Base-by-base conservation (phyloP, 2,888 invertebrate species). In the Scelioninae gen. 1 region DNA sequence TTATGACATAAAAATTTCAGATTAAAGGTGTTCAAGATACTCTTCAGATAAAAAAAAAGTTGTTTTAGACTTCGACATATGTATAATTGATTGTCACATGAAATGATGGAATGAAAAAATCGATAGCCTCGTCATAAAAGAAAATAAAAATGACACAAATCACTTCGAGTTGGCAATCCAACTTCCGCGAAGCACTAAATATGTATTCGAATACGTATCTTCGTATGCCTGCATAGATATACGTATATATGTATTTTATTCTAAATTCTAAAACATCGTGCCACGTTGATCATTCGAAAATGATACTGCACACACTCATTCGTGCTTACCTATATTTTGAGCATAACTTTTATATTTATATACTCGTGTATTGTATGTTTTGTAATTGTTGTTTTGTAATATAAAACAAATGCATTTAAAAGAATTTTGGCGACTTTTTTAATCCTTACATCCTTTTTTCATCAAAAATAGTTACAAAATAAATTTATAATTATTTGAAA, bases 341-440 rank as follows among this genome's bases (percentile, higher is more conserved):
- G 80, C 53, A 83, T 74, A 80, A 80, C 77, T 80, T 80, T 83
- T 83, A 80, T 83, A 83, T 77, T 80, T 80, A 83, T 83, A 83
- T 80, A 83, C 76, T 77, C 83, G 80, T 83, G 76, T 83, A 79
- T 65, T 78, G 82, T 83, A 83, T 79, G 83, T 83, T 83, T 83
- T 83, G 79, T 83, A 83, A 83, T 83, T 79, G 83, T 83, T 83
- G 79, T 83, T 79, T 83, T 83, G 72, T 83, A 83, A 79, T 71
- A 83, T 79, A 83, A 82, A 82, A 74, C 38, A 75, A 75, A 83
- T 83, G 65, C 75, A 83, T 83, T 83, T 83, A 75, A 69, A 65
- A 68, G n/a, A n/a, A n/a, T n/a, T n/a, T n/a, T n/a, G n/a, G n/a
- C n/a, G n/a, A n/a, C n/a, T n/a, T n/a, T n/a, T n/a, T n/a, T n/a